phyloP scores from a whole-genome alignment of 2,797 vertebrate genomes.

The Pseudochromis fuscus region DNA sequence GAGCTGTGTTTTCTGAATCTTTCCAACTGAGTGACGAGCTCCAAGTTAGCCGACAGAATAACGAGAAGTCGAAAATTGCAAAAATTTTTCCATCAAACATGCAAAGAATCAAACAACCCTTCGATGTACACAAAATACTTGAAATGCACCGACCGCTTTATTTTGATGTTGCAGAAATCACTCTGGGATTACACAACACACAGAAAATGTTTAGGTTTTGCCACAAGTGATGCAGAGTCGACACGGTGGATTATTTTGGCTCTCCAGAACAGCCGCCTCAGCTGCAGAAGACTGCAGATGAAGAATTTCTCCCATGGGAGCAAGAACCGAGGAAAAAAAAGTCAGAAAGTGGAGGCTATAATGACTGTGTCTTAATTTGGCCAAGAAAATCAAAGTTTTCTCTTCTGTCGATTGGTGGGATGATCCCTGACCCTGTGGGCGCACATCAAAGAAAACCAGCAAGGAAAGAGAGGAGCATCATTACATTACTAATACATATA shows the following conservation, averaged over 20 bases:
- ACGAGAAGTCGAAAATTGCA: not conserved
- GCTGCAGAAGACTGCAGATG: slow-evolving; percentile 63
- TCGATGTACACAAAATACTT: slow-evolving; percentile 30
- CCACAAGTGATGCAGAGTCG: slow-evolving; percentile 53
- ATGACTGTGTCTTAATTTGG: slow-evolving; percentile 66
- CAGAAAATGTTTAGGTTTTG: slow-evolving; percentile 46
- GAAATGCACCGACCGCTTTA: slow-evolving; percentile 29
- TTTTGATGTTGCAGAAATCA: slow-evolving; percentile 42
- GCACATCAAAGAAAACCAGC: slow-evolving; percentile 63
- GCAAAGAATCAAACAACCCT: not conserved
- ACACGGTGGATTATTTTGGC: slow-evolving; percentile 66
- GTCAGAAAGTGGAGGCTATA: slow-evolving; percentile 48
- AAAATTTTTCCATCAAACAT: slow-evolving; percentile 13
- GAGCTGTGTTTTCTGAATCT: not conserved
- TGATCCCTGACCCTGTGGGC: slow-evolving; percentile 75
- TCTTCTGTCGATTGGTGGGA: slow-evolving; percentile 56
- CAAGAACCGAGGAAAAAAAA: slow-evolving; percentile 26
- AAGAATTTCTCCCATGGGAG: slow-evolving; percentile 65
- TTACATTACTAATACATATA: slow-evolving; percentile 74
- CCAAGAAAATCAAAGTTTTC: slow-evolving; percentile 60
- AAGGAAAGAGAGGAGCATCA: slow-evolving; percentile 60
- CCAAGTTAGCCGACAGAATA: slow-evolving; percentile 1
- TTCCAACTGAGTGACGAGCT: not conserved
- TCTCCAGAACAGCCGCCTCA: slow-evolving; percentile 57
- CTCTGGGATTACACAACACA: slow-evolving; percentile 39